These are phyloP conservation scores for Ophiodon elongatus DNA, from an alignment of 2,113 vertebrate genomes.

Conservation along the genomic window DNA sequence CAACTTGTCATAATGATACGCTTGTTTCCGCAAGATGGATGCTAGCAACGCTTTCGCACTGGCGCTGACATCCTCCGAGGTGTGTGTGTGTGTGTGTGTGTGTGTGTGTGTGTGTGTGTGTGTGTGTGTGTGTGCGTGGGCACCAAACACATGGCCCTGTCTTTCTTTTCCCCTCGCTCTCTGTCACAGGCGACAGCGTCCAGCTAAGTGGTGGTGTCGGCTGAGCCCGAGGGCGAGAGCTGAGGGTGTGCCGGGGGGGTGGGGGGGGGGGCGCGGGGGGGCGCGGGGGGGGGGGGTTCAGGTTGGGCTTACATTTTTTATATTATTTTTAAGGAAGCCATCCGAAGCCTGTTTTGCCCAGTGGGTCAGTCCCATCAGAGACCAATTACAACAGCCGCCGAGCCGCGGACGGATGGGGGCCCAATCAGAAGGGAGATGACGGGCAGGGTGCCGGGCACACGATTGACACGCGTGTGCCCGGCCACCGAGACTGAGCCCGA, in stretches of 20 bases:
- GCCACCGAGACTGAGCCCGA: background rate
- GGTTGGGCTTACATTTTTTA: constrained; percentile 45
- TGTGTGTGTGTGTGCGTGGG: background rate
- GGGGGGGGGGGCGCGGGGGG: constrained; percentile 55
- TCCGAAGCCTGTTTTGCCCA: constrained; percentile 67
- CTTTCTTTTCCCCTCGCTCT: constrained; percentile 30
- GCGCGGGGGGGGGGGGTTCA: constrained; percentile 41
- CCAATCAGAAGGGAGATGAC: constrained; percentile 57
- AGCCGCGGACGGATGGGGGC: constrained; percentile 59
- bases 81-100: background rate
- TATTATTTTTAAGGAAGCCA: constrained; percentile 57
- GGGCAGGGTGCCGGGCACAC: background rate
- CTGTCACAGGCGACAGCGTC: constrained; percentile 38
- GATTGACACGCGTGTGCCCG: constrained; percentile 5
- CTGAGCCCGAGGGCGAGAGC: constrained; percentile 64
- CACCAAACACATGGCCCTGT: background rate
- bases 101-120: background rate
- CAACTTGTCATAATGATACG: constrained; percentile 31
- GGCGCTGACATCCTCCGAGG: constrained; percentile 19
- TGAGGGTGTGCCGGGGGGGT: no score
- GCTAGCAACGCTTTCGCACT: constrained; percentile 22
- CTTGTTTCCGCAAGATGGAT: constrained; percentile 9
- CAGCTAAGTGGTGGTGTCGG: constrained; percentile 59
- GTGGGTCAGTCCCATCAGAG: constrained; percentile 70
- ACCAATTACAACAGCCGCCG: constrained; percentile 73